Conservation (phyloP, 2,888 invertebrate genomes). For the Balanococcus diminutus region DNA sequence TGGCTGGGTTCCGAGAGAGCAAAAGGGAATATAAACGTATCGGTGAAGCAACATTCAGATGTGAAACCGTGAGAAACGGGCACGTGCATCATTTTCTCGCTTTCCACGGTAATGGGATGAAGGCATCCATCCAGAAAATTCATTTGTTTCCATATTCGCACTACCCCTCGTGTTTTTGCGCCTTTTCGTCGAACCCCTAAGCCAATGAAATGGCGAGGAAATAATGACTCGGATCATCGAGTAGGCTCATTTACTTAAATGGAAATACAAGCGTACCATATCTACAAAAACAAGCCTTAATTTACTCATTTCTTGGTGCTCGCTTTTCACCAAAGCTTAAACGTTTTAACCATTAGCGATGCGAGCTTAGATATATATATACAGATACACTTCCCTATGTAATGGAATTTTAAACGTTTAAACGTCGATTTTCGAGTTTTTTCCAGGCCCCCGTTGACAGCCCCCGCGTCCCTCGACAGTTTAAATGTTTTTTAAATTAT, state of each 20-base stretch:
- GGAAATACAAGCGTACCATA: conserved; percentile 50
- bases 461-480: not conserved
- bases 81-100: conserved; percentile 54
- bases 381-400: not conserved
- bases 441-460: conserved; percentile 10
- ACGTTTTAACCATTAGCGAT: conserved; percentile 45
- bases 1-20: not conserved
- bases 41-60: conserved; percentile 45
- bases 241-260: conserved; percentile 54
- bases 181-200: conserved; percentile 40
- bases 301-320: conserved; percentile 46
- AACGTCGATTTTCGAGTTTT: conserved; percentile 24
- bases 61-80: conserved; percentile 50
- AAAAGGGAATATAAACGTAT: not conserved
- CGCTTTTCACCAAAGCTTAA: conserved; percentile 32
- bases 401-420: conserved; percentile 54
- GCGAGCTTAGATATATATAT: not conserved
- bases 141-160: conserved; percentile 55
- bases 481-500: conserved; percentile 36
- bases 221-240: conserved; percentile 54
- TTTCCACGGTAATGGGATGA: conserved; percentile 55
- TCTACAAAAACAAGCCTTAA: conserved; percentile 44
- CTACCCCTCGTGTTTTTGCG: conserved; percentile 41
- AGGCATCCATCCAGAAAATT: conserved; percentile 54
- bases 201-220: conserved; percentile 55